These are phyloP conservation scores for Protonibea diacanthus DNA, from an alignment of 2,797 vertebrate genomes.

Conservation along the genomic window DNA sequence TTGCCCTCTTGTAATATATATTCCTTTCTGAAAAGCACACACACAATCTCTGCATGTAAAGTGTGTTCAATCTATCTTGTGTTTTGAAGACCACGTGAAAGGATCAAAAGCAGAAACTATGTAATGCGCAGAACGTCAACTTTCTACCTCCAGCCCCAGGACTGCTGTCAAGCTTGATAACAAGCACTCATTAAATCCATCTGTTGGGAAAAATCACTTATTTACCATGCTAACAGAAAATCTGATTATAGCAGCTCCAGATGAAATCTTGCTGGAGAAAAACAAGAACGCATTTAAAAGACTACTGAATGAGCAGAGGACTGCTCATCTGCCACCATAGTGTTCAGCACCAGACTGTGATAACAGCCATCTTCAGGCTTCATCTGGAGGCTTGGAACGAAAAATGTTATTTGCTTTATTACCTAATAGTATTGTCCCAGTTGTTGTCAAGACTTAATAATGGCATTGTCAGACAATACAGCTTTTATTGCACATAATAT, in stretches of 20 bases:
- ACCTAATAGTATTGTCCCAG: constrained; percentile 34
- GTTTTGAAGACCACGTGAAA: constrained; percentile 45
- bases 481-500: constrained; percentile 41
- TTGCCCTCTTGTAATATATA: neutral
- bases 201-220: constrained; percentile 45
- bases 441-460: constrained; percentile 37
- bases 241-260: constrained; percentile 52
- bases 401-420: constrained; percentile 57
- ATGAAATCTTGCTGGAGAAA: constrained; percentile 66
- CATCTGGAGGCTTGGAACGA: constrained; percentile 37
- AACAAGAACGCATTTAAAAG: constrained; percentile 54
- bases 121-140: constrained; percentile 39
- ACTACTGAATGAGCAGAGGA: constrained; percentile 21
- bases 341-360: constrained; percentile 40
- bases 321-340: constrained; percentile 27
- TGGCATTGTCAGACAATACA: constrained; percentile 18
- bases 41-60: constrained; percentile 11
- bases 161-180: constrained; percentile 64
- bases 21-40: constrained; percentile 4
- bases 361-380: constrained; percentile 44
- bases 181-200: constrained; percentile 59
- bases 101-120: constrained; percentile 65
- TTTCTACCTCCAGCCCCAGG: constrained; percentile 55
- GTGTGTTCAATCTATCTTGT: constrained; percentile 39
- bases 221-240: constrained; percentile 50